Evolutionary conservation across 2,888 invertebrate genomes (phyloP), one percentile per base, ranked within the genome.

Genomic region (Myopa tessellatipennis): DNA sequence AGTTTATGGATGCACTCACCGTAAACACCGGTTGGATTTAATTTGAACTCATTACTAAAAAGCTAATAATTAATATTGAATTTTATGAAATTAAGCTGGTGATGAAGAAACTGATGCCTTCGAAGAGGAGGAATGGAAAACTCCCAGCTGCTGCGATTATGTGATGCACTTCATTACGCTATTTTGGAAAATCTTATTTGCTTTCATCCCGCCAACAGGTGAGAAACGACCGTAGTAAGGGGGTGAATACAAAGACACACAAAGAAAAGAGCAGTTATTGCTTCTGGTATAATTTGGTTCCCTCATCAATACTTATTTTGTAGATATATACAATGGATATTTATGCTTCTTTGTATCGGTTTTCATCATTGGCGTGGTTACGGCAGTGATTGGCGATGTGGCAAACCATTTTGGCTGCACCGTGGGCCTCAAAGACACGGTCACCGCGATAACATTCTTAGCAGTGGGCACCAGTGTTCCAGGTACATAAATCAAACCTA

Each of bases 381-480:
- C 99, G 7, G 98, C 98, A 1, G 90, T 99, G 82, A 98, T 99
- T 85, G 99, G 98, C 36, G 99, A 99, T 90, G 92, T 99, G 69
- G 99, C 99, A 4, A 95, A 98, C 1, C 96, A 97, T 90, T 98
- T 99, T 88, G 99, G 99, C 81, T 98, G 98, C 90, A 98, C 98
- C 40, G 92, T 99, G 77, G 98, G 98, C 82, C 94, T 99, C 85
- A 95, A 96, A 90, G 99, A 99, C 90, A 94, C 97, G 7, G 97
- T 99, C 82, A 99, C 99, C 69, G 99, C 99, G 83, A 97, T 99
- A 85, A 94, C 97, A 61, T 97, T 99, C 88, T 99, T 99, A 26
- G 99, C 99, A 14, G 92, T 99, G 81, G 99, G 99, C 83, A 99
- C 99, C 80, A 98, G 98, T 90, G 95, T 99, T 90, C 99, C 99